Evolutionary conservation across 2,113 vertebrate genomes (phyloP), one percentile per base, ranked within the genome.

Genomic region (Gymnorhina tibicen): DNA sequence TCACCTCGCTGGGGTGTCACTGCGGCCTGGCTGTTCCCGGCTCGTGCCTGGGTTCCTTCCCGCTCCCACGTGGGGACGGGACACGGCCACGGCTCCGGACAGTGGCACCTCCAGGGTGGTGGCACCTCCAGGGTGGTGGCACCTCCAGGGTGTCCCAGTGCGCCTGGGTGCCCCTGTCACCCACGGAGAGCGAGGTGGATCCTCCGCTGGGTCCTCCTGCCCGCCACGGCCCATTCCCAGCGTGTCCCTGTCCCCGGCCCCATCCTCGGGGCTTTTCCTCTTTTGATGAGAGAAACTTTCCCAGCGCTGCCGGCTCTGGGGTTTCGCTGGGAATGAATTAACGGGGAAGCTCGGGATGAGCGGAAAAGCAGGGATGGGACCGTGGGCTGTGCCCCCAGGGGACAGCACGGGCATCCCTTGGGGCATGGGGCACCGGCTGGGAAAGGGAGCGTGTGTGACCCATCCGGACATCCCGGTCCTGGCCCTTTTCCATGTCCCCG

Each of bases 1-100:
- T 8, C 7, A 11, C 64, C 24, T 60, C 1, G 2, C 79, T 1
- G 76, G 22, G 67, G 22, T 27, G 66, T 8, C 39, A 7, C 35
- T 0, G n/a, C 0, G 4, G 4, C 13, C 75, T 5, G 44, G 55
- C 32, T 5, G 28, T 1, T 17, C 9, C 3, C 1, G 9, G 49
- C 32, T 8, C 1, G 0, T 0, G 6, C 27, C 74, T 11, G 2
- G 0, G 69, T 4, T 21, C 27, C 37, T 30, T 20, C 3, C 10
- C 1, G 1, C 15, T 49, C 33, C 35, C 1, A 0, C 37, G 17
- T 7, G 52, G 55, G 28, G n/a, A n/a, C 4, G 27, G 10, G 64
- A 37, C 76, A 14, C 4, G 2, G 50, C 10, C 59, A 0, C 0
- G 1, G 39, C 62, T 79, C 28, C 11, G 3, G 26, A 33, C 56